A percentile compares a stretch with the other conserved stretches of the same genome.
phyloP scores from a whole-genome alignment of 2,797 vertebrate genomes.

The Crocodylus rhombifer region DNA sequence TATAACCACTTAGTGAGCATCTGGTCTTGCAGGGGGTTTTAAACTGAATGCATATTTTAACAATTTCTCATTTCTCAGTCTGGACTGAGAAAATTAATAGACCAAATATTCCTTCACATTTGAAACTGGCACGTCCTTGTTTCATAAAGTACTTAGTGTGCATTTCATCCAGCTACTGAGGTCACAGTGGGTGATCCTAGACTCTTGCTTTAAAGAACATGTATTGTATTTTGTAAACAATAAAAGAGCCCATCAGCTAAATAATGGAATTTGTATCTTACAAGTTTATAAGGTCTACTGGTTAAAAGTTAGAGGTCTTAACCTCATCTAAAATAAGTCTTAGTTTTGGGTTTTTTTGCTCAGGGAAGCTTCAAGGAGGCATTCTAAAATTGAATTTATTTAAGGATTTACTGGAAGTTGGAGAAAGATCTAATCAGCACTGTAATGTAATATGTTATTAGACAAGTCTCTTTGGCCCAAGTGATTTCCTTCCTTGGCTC shows the following conservation, averaged over 20 bases:
- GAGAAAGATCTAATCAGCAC: neutral
- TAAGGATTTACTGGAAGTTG: slow-evolving; percentile 13
- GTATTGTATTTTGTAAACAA: neutral
- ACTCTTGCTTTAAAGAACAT: neutral
- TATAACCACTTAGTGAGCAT: slow-evolving; percentile 73
- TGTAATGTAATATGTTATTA: neutral
- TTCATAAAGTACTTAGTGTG: neutral
- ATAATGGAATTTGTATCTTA: neutral
- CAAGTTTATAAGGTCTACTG: slow-evolving; percentile 17
- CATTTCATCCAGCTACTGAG: neutral
- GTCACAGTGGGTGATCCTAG: neutral
- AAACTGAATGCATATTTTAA: slow-evolving; percentile 63
- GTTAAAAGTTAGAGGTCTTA: neutral
- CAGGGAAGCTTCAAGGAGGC: slow-evolving; percentile 2
- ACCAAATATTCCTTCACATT: slow-evolving; percentile 15
- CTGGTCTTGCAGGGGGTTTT: slow-evolving; percentile 65
- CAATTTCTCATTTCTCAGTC: slow-evolving; percentile 44
- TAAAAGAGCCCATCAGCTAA: neutral
- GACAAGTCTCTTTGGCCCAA: neutral
- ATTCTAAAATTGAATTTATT: slow-evolving; percentile 33
- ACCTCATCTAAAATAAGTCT: neutral
- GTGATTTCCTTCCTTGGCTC: slow-evolving; percentile 14
- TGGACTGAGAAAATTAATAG: slow-evolving; percentile 2
- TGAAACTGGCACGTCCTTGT: slow-evolving; percentile 8
- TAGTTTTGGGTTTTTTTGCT: neutral